Base-by-base conservation (phyloP, 1,140 invertebrate species). In the Trichonephila inaurata region DNA sequence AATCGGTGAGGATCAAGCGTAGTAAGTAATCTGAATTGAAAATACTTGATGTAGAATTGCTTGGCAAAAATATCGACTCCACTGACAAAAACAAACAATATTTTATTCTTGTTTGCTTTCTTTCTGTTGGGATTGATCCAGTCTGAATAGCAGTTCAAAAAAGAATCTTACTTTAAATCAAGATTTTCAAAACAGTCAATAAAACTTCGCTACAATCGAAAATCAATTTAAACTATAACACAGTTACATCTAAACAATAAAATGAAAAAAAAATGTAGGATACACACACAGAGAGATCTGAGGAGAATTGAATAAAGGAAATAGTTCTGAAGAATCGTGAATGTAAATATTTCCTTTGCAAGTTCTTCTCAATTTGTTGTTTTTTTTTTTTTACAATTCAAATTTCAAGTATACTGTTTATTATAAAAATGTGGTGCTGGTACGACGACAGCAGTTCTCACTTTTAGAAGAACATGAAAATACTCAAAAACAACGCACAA, bases 181-280 rank as follows among this genome's bases (percentile, higher is more conserved):
- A 77, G 72, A 77, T 77, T 77, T 77, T 77, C 72, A 77, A 77
- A 33, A 28, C 72, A 77, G 72, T 77, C 72, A 28, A 69, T 69
- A 69, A 28, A n/a, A 24, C 66, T 77, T 12, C 12, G 28, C 72
- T 33, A 77, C 24, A 8, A 77, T 77, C 28, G 72, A 16, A 77
- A 77, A 77, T 77, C 72, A 40, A 77, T 77, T 77, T 8, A 28
- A 18, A 33, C 72, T 40, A 33, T 77, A 77, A 40, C 72, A 77
- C 28, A 40, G 33, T 28, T 77, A 16, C 28, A 33, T 77, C 33
- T 40, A 33, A 77, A 77, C 72, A 40, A 77, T 77, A 77, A 77
- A 28, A 77, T 77, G 4, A 16, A 77, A 66, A n/a, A 10, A 77
- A 2, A 28, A 28, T 28, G 6, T 77, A 33, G 33, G 18, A 69